phyloP scores from a whole-genome alignment of 2,888 invertebrate genomes.

The Tenthredo amoena region DNA sequence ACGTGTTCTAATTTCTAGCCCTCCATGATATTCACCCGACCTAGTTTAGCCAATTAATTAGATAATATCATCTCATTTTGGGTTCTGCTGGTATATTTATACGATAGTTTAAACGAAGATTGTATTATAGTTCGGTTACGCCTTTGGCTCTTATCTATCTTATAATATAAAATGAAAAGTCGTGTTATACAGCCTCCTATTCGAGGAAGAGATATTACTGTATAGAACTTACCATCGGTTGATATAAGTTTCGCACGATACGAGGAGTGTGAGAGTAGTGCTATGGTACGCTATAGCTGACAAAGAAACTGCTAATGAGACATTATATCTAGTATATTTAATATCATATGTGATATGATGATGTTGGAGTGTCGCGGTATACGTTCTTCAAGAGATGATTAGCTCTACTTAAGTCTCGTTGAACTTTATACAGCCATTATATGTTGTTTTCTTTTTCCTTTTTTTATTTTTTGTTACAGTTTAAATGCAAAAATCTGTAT shows the following conservation, averaged over 20 bases:
- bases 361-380: neutral
- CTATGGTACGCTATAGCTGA: neutral
- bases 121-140: neutral
- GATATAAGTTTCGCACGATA: neutral
- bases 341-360: neutral
- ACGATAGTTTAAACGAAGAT: too few relatives aligned
- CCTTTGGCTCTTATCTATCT: neutral
- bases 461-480: neutral
- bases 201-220: conserved; percentile 22
- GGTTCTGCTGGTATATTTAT: neutral
- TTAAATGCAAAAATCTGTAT: neutral
- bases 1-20: neutral
- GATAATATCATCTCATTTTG: neutral
- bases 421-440: neutral
- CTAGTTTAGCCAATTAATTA: neutral
- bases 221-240: neutral
- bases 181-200: neutral
- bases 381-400: neutral
- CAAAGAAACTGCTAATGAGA: neutral
- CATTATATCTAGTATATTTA: neutral
- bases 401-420: conserved; percentile 5
- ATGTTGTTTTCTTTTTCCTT: neutral
- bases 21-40: neutral
- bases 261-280: neutral
- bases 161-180: neutral